phyloP scores from a whole-genome alignment of 1,140 invertebrate species.

The Atopsyche davidsoni region DNA sequence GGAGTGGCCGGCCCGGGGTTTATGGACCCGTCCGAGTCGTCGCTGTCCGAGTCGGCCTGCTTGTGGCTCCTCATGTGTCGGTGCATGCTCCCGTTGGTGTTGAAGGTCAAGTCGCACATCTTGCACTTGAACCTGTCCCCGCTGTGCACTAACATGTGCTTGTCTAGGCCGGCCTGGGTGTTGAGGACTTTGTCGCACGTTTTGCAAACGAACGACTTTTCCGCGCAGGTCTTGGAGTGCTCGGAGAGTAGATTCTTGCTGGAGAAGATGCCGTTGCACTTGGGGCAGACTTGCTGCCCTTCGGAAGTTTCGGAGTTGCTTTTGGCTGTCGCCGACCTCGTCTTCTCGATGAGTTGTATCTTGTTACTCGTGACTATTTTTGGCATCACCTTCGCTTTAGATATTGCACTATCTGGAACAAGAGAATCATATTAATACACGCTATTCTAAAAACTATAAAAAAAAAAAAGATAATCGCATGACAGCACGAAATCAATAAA shows the following conservation, averaged over 20 bases:
- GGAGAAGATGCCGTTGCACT: not conserved
- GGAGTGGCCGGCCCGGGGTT: conserved; percentile 27
- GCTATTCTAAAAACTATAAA: no score
- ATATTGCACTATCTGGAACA: no score
- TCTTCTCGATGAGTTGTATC: not conserved
- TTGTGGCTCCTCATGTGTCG: conserved; percentile 72
- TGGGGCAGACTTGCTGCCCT: not conserved
- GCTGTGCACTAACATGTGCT: conserved; percentile 69
- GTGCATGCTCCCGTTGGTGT: conserved; percentile 85
- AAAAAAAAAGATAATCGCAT: no score
- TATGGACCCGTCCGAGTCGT: conserved; percentile 36
- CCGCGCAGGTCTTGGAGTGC: not conserved
- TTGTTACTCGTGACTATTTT: conserved; percentile 9
- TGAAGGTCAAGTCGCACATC: conserved; percentile 75
- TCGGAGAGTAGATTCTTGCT: not conserved
- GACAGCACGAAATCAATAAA: no score
- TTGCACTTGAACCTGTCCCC: conserved; percentile 72
- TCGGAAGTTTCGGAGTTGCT: not conserved
- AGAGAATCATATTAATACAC: no score
- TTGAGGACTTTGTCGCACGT: conserved; percentile 12
- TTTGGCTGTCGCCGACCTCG: not conserved
- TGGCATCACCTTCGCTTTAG: no score
- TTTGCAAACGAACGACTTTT: conserved; percentile 13
- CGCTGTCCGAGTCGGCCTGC: conserved; percentile 42
- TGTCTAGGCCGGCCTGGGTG: conserved; percentile 46